Evolutionary conservation across 2,888 invertebrate species (phyloP).

Genomic region (Agonopterix heracliana): DNA sequence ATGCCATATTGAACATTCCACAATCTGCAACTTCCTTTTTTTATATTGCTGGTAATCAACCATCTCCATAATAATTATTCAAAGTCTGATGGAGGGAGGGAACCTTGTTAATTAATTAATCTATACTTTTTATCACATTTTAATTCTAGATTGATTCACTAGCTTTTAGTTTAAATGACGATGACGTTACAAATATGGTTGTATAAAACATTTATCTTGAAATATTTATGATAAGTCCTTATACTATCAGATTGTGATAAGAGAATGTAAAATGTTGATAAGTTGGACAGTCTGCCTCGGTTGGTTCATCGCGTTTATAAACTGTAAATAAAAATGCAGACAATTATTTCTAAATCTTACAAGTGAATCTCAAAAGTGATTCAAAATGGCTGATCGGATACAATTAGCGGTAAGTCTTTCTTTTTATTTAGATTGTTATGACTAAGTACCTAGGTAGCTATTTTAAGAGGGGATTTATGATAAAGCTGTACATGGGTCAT

Average conservation of each 20-base stretch:
- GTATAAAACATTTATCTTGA: slow-evolving; percentile 31
- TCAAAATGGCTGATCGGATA: slow-evolving; percentile 51
- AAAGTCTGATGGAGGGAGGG: too few relatives aligned
- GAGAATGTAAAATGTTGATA: slow-evolving; percentile 49
- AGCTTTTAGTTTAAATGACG: too few relatives aligned
- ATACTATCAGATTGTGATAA: slow-evolving; percentile 47
- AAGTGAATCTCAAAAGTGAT: slow-evolving; percentile 41
- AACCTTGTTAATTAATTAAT: too few relatives aligned
- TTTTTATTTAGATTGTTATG: neutral
- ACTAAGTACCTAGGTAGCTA: neutral
- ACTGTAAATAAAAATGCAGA: slow-evolving; percentile 24
- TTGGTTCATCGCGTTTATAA: slow-evolving; percentile 25
- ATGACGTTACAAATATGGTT: too few relatives aligned
- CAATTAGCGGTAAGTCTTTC: slow-evolving; percentile 53
- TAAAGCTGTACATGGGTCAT: too few relatives aligned
- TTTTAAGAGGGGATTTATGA: too few relatives aligned
- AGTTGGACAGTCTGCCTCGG: slow-evolving; percentile 38
- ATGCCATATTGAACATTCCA: too few relatives aligned
- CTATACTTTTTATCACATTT: too few relatives aligned
- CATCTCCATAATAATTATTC: too few relatives aligned
- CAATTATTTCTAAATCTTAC: slow-evolving; percentile 21
- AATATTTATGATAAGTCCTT: slow-evolving; percentile 43
- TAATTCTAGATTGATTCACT: too few relatives aligned
- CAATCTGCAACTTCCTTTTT: too few relatives aligned
- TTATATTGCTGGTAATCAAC: too few relatives aligned